Conservation (phyloP, 2,113 vertebrate genomes). For the Mesitornis unicolor region DNA sequence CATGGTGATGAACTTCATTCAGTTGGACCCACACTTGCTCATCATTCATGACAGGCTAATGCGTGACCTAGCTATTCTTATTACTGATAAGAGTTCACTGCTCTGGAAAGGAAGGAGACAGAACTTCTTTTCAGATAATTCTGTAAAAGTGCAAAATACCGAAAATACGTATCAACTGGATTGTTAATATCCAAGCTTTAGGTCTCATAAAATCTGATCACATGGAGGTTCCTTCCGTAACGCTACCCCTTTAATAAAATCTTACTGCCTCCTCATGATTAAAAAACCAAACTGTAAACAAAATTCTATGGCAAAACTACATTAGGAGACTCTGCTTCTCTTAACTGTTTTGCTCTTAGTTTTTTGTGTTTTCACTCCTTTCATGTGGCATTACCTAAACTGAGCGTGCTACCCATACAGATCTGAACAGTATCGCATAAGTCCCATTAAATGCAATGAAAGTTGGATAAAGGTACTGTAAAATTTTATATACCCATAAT, state of each 20-base stretch:
- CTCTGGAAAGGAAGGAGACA: not conserved
- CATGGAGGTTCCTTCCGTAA: not conserved
- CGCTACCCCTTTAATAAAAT: not conserved
- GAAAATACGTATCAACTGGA: not conserved
- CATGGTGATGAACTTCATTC: not conserved
- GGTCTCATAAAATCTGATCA: not conserved
- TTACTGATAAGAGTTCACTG: not conserved
- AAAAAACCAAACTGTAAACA: not conserved
- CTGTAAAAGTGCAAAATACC: not conserved
- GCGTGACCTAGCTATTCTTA: not conserved
- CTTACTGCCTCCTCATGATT: not conserved
- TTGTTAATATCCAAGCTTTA: not conserved
- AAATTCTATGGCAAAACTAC: not conserved
- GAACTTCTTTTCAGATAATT: not conserved
- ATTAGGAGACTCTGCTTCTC: not conserved
- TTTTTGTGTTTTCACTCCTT: not conserved
- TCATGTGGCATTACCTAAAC: not conserved
- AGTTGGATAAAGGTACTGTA: slow-evolving; percentile 38
- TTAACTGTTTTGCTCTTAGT: not conserved
- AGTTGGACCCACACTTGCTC: not conserved
- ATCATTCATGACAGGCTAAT: not conserved
- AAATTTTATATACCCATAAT: slow-evolving; percentile 31
- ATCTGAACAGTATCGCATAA: not conserved
- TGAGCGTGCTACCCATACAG: not conserved
- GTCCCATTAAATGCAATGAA: slow-evolving; percentile 9